Evolutionary conservation across 2,797 vertebrate genomes (phyloP), one percentile per base, ranked within the genome.

Genomic region (Microctenopoma lineatum): DNA sequence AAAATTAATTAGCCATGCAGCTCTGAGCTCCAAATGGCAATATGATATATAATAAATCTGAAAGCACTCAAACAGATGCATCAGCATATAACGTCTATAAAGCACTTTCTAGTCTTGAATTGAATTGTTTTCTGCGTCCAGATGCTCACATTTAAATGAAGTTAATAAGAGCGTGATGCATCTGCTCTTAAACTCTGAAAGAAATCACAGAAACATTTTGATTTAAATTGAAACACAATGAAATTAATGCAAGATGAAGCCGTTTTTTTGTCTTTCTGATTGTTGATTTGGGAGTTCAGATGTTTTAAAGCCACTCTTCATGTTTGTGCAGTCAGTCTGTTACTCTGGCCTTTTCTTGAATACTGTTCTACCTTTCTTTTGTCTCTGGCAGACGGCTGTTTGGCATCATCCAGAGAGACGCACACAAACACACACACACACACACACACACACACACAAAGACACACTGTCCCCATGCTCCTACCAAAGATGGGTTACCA

Each of bases 401-500:
- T 67, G 51, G 8, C 11, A 1, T 13, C 21, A 52, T 80, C 63
- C 73, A 54, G n/a, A 73, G 75, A 48, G 70, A 85, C 4, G 6
- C 26, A 42, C 68, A 66, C 63, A 42, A 44, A 34, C 46, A 71
- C 64, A 63, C 39, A 57, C 38, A 46, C 46, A 71, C 64, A 63
- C 39, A 57, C 38, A 46, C 18, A 44, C 42, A 48, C 39, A 59
- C 52, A 47, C 21, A 44, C 42, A 45, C 39, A 59, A 48, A 47
- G 52, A 71, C 57, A 68, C 51, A n/a, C 14, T 64, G 75, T 76
- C 70, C 66, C 61, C n/a, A 5, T 0, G 45, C 66, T 77, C 47
- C 69, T 68, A 66, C 47, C 32, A 72, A 84, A 83, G 74, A 80
- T 34, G 75, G 42, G 88, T 92, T 92, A 85, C 91, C 87, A 89